A percentile compares a stretch with the other conserved stretches of the same genome.
Conservation (phyloP, 92 coral and sea anemone genomes). For the Epizoanthus rinbou region DNA sequence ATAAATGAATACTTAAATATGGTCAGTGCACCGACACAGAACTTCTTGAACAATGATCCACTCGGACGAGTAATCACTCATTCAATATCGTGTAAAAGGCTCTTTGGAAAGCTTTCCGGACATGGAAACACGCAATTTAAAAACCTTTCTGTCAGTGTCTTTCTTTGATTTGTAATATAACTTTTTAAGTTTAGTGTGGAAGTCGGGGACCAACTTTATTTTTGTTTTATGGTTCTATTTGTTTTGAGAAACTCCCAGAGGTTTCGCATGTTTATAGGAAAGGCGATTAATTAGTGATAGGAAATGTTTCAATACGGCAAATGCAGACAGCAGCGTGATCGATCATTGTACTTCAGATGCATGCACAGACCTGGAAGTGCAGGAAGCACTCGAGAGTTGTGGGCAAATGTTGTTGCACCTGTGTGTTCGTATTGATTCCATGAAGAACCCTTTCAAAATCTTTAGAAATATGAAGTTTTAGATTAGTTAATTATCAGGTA, state of each 20-base stretch:
- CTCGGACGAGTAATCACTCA: neutral
- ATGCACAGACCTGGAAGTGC: neutral
- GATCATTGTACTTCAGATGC: neutral
- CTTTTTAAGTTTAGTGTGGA: neutral
- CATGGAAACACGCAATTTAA: neutral
- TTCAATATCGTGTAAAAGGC: too few relatives aligned
- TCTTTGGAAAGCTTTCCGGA: neutral
- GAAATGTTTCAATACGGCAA: slow-evolving; percentile 3
- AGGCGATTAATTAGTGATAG: slow-evolving; percentile 12
- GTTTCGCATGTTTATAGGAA: slow-evolving; percentile 3
- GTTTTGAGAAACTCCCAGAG: neutral
- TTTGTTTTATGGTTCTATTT: neutral
- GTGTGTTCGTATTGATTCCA: neutral
- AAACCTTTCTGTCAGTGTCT: neutral
- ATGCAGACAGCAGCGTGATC: neutral
- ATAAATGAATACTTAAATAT: neutral
- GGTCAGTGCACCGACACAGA: neutral
- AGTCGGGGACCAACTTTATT: neutral
- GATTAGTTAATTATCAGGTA: neutral
- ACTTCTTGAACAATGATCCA: neutral
- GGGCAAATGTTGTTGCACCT: neutral
- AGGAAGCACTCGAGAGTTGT: neutral
- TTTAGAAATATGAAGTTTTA: neutral
- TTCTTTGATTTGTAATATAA: neutral
- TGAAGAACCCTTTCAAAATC: neutral